Evolutionary conservation across 2,113 vertebrate species (phyloP).

Genomic region (Lethenteron camtschaticum): DNA sequence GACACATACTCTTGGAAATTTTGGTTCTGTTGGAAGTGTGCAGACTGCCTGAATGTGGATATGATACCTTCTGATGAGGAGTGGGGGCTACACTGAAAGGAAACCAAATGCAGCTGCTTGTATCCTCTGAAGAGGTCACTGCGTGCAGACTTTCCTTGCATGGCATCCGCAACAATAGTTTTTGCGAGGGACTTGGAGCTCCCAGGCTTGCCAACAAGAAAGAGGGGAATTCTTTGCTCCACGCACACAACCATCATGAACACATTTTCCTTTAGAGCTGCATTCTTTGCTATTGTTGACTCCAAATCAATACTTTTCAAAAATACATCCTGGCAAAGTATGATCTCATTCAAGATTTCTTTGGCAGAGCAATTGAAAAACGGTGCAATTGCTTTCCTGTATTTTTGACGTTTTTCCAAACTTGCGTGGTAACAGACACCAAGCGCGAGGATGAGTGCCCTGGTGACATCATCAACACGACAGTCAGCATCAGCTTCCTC

Average conservation of each 20-base stretch:
- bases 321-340: slow-evolving; percentile 24
- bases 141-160: slow-evolving; percentile 28
- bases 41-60: slow-evolving; percentile 31
- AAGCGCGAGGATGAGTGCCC: slow-evolving; percentile 25
- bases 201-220: slow-evolving; percentile 37
- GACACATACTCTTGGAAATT: slow-evolving; percentile 34
- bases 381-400: slow-evolving; percentile 32
- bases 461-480: slow-evolving; percentile 11
- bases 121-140: slow-evolving; percentile 21
- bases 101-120: slow-evolving; percentile 36
- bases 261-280: slow-evolving; percentile 37
- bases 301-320: slow-evolving; percentile 23
- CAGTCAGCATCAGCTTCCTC: not conserved
- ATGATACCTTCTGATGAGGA: slow-evolving; percentile 39
- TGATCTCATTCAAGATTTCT: slow-evolving; percentile 21
- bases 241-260: slow-evolving; percentile 41
- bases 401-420: slow-evolving; percentile 39
- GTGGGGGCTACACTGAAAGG: slow-evolving; percentile 43
- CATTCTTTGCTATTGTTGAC: slow-evolving; percentile 26
- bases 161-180: slow-evolving; percentile 30
- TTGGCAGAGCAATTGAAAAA: not conserved
- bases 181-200: slow-evolving; percentile 46
- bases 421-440: slow-evolving; percentile 39
- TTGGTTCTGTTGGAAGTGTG: slow-evolving; percentile 34
- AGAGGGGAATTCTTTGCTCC: slow-evolving; percentile 34